Evolutionary conservation across 2,888 invertebrate genomes (phyloP), one percentile per base, ranked within the genome.

Genomic region (Melanotus villosus): DNA sequence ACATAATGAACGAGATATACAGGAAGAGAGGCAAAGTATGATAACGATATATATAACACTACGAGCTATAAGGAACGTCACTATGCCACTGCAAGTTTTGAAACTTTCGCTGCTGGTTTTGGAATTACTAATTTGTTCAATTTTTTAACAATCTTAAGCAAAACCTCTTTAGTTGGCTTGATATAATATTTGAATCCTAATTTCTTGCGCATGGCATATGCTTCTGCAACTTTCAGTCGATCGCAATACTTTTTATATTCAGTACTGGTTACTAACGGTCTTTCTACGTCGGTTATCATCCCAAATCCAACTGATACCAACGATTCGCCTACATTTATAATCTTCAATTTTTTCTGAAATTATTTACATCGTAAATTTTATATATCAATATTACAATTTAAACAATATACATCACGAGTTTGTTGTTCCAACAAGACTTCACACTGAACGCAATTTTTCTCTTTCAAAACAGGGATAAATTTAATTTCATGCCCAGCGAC

Each of bases 241-340:
- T 82, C 82, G 72, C 84, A 83, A 76, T 88, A 88, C 23, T 75
- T 75, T 12, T 81, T 70, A 60, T 84, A 79, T 6, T 78, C 72
- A 38, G 81, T 80, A 65, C 84, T 82, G 21, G 78, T 78, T 7
- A 77, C 58, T 77, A 79, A 80, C 79, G 82, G 84, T 64, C 95
- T 95, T 84, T 96, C 96, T 0, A 95, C 92, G 1, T 90, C 90
- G 0, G 70, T 76, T 10, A 78, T 71, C 0, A 95, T 94, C 0
- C 94, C 97, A 81, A 96, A 97, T 81, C 88, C 88, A 66, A 88
- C 80, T 76, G 81, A 83, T 0, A 87, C 79, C 45, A 90, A 81
- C 47, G 86, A 85, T 73, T 88, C 86, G 0, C 88, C 89, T 64
- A 90, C 84, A 73, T 87, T 83, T 23, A 88, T 74, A 6, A 84